Conservation (phyloP, 2,888 invertebrate species). For the Sphaerophoria rueppellii region DNA sequence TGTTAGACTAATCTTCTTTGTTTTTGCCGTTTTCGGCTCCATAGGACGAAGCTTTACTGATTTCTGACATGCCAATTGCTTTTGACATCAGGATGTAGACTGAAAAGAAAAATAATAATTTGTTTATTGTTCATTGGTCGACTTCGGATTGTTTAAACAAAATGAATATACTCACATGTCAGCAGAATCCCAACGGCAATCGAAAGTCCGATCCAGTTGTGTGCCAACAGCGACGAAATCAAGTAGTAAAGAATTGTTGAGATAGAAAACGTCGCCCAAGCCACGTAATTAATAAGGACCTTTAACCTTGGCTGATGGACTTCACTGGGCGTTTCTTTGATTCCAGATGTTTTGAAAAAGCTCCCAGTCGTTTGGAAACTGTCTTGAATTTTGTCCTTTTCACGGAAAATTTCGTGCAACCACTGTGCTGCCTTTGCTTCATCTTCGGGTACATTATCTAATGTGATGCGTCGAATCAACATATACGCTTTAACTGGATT, state of each 20-base stretch:
- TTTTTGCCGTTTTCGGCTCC: slow-evolving; percentile 82
- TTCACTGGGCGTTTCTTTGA: slow-evolving; percentile 85
- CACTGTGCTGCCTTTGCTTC: slow-evolving; percentile 89
- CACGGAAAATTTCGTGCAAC: slow-evolving; percentile 91
- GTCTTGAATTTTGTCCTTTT: slow-evolving; percentile 87
- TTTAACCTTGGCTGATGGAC: slow-evolving; percentile 85
- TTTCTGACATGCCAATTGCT: slow-evolving; percentile 92
- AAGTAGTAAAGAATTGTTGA: slow-evolving; percentile 78
- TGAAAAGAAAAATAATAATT: slow-evolving; percentile 79
- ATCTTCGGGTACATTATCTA: slow-evolving; percentile 90
- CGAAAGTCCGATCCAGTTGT: slow-evolving; percentile 83
- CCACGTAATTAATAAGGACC: slow-evolving; percentile 87
- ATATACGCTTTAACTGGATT: slow-evolving; percentile 88
- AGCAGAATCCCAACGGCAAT: slow-evolving; percentile 84
- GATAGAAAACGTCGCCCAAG: slow-evolving; percentile 84
- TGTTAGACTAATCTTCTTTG: slow-evolving; percentile 75
- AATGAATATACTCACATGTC: slow-evolving; percentile 93
- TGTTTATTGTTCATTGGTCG: too few relatives aligned
- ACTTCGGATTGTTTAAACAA: too few relatives aligned
- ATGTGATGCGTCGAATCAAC: slow-evolving; percentile 90
- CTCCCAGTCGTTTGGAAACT: slow-evolving; percentile 85
- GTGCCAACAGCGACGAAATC: slow-evolving; percentile 76
- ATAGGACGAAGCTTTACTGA: slow-evolving; percentile 92
- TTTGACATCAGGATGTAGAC: slow-evolving; percentile 90
- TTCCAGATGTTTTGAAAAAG: slow-evolving; percentile 90